These are phyloP conservation scores for Laterallus jamaicensis DNA, from an alignment of 2,113 vertebrate genomes.

Conservation along the genomic window DNA sequence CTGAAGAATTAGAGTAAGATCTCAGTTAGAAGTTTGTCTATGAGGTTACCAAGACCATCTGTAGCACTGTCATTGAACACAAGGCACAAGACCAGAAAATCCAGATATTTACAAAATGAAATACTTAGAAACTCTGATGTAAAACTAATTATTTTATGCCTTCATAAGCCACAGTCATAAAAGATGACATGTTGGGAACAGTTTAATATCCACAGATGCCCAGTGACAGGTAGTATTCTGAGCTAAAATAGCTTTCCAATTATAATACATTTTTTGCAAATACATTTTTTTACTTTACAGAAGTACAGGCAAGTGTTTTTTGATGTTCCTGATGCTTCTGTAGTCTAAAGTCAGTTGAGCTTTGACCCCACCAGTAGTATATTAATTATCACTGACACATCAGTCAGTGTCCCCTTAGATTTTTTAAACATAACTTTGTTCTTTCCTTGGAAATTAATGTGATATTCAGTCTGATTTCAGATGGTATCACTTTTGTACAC, in stretches of 20 bases:
- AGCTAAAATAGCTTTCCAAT: constrained; percentile 14
- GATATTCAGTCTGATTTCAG: background rate
- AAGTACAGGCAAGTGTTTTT: background rate
- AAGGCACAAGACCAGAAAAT: constrained; percentile 38
- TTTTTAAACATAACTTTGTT: background rate
- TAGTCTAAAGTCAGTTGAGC: background rate
- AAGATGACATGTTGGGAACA: constrained; percentile 24
- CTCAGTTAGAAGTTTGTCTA: constrained; percentile 13
- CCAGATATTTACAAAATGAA: constrained; percentile 16
- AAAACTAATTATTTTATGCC: constrained; percentile 28
- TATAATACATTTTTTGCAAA: background rate
- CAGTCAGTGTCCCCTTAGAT: background rate
- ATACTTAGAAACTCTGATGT: background rate
- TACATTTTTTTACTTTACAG: background rate
- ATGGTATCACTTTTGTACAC: background rate
- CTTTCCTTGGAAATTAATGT: background rate
- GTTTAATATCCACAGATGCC: constrained; percentile 43
- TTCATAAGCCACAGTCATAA: constrained; percentile 19
- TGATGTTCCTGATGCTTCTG: background rate
- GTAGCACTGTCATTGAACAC: constrained; percentile 38
- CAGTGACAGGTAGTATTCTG: constrained; percentile 32
- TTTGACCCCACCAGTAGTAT: background rate
- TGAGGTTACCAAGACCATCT: constrained; percentile 51
- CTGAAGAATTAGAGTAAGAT: background rate
- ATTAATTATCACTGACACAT: background rate